phyloP scores from a whole-genome alignment of 2,797 vertebrate genomes.

The Brachyrhaphis roseni region DNA sequence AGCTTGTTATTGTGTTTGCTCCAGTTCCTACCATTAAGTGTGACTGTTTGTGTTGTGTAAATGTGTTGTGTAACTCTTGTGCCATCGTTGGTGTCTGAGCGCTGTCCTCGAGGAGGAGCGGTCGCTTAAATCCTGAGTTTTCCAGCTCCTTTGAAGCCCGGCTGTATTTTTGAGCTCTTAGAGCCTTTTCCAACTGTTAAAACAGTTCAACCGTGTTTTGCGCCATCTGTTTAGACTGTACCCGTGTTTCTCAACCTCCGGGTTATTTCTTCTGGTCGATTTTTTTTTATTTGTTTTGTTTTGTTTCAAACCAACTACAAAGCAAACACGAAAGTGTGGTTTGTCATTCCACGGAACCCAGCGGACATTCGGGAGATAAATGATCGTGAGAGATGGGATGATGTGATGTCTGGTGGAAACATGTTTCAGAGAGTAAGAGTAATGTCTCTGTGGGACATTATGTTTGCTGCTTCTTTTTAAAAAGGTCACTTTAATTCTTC shows the following conservation, averaged over 20 bases:
- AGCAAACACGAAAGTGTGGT: slow-evolving; percentile 57
- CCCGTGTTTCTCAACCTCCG: slow-evolving; percentile 57
- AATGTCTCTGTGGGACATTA: slow-evolving; percentile 78
- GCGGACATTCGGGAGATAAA: slow-evolving; percentile 63
- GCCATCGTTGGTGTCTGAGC: slow-evolving; percentile 60
- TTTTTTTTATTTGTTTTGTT: neutral
- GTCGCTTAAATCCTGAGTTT: slow-evolving; percentile 54
- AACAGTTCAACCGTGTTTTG: slow-evolving; percentile 77
- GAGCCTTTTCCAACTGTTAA: slow-evolving; percentile 83
- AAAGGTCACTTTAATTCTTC: slow-evolving; percentile 86
- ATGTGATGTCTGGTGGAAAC: slow-evolving; percentile 68
- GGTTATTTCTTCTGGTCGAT: slow-evolving; percentile 64
- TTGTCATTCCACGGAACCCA: slow-evolving; percentile 54
- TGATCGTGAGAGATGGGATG: slow-evolving; percentile 64
- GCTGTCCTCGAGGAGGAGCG: slow-evolving; percentile 70
- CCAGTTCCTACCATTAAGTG: slow-evolving; percentile 60
- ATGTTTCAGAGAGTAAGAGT: slow-evolving; percentile 62
- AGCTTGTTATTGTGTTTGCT: slow-evolving; percentile 61
- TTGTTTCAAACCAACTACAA: slow-evolving; percentile 54
- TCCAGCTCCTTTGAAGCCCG: slow-evolving; percentile 73
- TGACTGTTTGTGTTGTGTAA: slow-evolving; percentile 69
- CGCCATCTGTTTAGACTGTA: slow-evolving; percentile 66
- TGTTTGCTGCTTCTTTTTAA: slow-evolving; percentile 83
- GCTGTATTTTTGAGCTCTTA: slow-evolving; percentile 79
- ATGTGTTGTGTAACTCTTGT: slow-evolving; percentile 66